These are phyloP conservation scores for Nestor notabilis DNA, from an alignment of 2,113 vertebrate species.

Conservation along the genomic window DNA sequence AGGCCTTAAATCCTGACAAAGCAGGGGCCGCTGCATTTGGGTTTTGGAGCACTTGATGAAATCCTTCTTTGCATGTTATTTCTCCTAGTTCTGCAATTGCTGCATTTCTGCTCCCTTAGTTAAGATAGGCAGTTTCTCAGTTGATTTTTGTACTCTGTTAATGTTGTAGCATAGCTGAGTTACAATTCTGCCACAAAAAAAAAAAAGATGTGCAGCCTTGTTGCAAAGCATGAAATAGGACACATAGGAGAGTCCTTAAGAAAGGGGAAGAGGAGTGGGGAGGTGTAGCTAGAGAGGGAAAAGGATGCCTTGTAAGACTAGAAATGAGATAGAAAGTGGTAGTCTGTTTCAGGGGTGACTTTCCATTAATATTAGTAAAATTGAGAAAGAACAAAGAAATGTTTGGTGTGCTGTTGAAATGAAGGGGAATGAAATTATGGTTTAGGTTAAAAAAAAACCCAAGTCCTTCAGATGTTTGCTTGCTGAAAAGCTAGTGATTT, in stretches of 20 bases:
- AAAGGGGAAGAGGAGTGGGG: not conserved
- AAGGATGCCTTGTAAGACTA: not conserved
- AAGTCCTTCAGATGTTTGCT: not conserved
- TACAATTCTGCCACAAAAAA: not conserved
- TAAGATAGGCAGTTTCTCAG: not conserved
- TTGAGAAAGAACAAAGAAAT: not conserved
- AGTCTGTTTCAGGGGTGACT: not conserved
- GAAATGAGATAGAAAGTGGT: not conserved
- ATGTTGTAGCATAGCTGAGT: not conserved
- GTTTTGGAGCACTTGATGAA: not conserved
- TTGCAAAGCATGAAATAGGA: not conserved
- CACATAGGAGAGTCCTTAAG: not conserved
- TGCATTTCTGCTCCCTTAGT: not conserved
- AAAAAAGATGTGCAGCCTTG: not conserved
- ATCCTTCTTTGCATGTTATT: not conserved
- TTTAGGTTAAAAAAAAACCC: not conserved
- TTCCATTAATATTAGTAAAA: not conserved
- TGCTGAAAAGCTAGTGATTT: not conserved
- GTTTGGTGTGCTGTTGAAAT: not conserved
- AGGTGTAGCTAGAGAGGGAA: not conserved
- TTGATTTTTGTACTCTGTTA: not conserved
- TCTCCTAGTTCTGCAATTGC: not conserved
- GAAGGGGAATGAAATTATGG: not conserved
- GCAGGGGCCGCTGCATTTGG: not conserved
- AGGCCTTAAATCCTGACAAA: not conserved